phyloP scores from a whole-genome alignment of 2,888 invertebrate species.

The Chalcosyrphus nemorum region DNA sequence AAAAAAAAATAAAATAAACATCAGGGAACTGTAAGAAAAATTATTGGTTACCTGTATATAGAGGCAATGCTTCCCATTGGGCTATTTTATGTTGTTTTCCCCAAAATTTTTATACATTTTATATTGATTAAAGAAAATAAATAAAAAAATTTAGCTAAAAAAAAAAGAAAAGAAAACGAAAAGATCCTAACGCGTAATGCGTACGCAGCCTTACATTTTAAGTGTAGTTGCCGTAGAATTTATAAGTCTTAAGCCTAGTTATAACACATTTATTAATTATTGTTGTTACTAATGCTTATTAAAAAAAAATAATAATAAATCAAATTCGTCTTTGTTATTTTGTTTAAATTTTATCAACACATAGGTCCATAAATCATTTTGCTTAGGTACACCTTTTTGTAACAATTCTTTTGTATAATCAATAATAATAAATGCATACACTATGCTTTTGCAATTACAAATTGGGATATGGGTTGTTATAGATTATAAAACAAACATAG shows the following conservation, averaged over 20 bases:
- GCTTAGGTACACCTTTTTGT: conserved; percentile 12
- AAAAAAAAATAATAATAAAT: not conserved
- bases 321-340: conserved; percentile 8
- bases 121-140: conserved; percentile 21
- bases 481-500: conserved; percentile 45
- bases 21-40: conserved; percentile 1
- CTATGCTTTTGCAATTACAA: conserved; percentile 58
- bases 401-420: conserved; percentile 16
- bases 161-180: conserved; percentile 28
- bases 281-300: conserved; percentile 22
- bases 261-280: conserved; percentile 19
- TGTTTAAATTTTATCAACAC: conserved; percentile 16
- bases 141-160: not conserved
- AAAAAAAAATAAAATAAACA: not conserved
- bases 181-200: conserved; percentile 40
- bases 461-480: conserved; percentile 69
- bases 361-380: conserved; percentile 13
- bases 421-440: conserved; percentile 31
- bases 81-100: conserved; percentile 37
- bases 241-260: conserved; percentile 31
- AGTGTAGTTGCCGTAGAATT: conserved; percentile 45
- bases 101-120: conserved; percentile 51
- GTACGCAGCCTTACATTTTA: conserved; percentile 50
- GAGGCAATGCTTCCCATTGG: conserved; percentile 42
- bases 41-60: conserved; percentile 18